phyloP scores from a whole-genome alignment of 2,113 vertebrate species.

The Vidua chalybeata region DNA sequence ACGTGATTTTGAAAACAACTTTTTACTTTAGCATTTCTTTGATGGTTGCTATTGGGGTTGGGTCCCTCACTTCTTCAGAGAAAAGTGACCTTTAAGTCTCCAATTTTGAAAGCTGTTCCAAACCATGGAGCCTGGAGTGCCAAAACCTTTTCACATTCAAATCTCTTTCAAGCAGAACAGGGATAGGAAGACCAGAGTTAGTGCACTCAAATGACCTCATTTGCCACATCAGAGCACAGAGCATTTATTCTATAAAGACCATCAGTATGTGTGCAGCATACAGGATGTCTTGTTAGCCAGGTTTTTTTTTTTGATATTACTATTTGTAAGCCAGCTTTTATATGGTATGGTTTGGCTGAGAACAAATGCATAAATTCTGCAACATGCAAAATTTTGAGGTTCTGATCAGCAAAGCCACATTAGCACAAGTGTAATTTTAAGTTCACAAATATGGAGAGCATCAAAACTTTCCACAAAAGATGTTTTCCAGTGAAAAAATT shows the following conservation, averaged over 20 bases:
- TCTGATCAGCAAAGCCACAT: neutral
- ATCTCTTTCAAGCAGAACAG: constrained; percentile 59
- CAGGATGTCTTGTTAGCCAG: constrained; percentile 13
- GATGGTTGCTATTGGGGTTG: constrained; percentile 20
- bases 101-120: constrained; percentile 3
- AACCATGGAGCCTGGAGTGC: constrained; percentile 34
- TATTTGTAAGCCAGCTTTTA: constrained; percentile 9
- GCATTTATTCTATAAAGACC: constrained; percentile 45
- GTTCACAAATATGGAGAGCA: neutral
- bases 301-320: neutral
- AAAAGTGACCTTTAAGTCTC: constrained; percentile 62
- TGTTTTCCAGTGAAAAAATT: constrained; percentile 22
- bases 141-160: constrained; percentile 66
- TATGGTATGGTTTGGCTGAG: constrained; percentile 26
- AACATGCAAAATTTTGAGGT: neutral
- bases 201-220: constrained; percentile 65
- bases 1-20: neutral
- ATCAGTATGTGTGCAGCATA: constrained; percentile 25
- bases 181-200: constrained; percentile 22
- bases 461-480: constrained; percentile 6
- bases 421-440: neutral
- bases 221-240: constrained; percentile 67
- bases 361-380: neutral
- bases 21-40: neutral
- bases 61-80: constrained; percentile 22